Conservation (phyloP, 2,113 vertebrate genomes). For the Capricornis sumatraensis region DNA sequence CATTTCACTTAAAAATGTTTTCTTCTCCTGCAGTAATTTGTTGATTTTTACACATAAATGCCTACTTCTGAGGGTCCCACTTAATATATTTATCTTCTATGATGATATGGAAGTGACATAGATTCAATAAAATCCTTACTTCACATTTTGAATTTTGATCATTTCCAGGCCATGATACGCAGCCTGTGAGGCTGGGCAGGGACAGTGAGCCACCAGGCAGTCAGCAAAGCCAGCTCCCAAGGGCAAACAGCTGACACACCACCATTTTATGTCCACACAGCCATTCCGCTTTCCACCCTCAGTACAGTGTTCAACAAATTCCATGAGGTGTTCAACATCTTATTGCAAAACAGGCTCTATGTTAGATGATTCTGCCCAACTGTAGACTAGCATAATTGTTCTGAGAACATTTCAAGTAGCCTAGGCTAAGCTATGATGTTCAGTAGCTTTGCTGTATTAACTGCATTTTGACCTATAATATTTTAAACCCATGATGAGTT, state of each 20-base stretch:
- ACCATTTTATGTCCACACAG: background rate
- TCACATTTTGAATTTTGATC: background rate
- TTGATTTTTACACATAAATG: background rate
- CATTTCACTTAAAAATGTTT: background rate
- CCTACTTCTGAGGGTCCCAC: background rate
- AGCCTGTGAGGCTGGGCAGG: background rate
- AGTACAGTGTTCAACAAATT: background rate
- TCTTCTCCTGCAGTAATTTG: background rate
- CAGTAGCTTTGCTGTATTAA: background rate
- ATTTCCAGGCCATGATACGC: background rate
- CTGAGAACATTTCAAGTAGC: background rate
- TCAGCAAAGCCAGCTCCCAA: background rate
- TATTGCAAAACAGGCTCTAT: background rate
- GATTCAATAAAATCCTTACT: background rate
- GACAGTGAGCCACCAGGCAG: fast-evolving
- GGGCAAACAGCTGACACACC: too few relatives aligned
- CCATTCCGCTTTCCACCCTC: background rate
- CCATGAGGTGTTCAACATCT: background rate
- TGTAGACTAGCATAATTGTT: background rate
- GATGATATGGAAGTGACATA: background rate
- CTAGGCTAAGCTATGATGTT: background rate
- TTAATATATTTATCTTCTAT: background rate
- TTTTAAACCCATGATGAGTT: background rate
- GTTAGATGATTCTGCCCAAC: background rate
- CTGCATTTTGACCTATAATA: background rate